Evolutionary conservation across 2,113 vertebrate genomes (phyloP).

Genomic region (Charadrius vociferus): DNA sequence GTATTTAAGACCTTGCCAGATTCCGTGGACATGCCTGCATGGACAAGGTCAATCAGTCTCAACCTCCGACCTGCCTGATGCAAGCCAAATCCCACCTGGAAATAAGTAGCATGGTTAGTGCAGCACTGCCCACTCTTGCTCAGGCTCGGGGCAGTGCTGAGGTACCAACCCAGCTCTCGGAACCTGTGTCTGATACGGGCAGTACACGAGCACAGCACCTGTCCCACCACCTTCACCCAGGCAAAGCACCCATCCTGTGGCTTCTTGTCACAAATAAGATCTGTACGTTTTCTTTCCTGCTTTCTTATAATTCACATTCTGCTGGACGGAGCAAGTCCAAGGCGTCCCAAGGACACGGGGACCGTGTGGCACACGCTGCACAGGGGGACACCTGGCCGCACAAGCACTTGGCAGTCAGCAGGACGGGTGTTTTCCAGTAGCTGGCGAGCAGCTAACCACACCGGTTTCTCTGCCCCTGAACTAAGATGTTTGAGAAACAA

Average conservation of each 20-base stretch:
- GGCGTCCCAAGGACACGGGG: not conserved
- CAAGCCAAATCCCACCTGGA: not conserved
- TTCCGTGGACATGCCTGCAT: not conserved
- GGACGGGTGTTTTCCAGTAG: fast-evolving
- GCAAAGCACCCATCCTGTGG: not conserved
- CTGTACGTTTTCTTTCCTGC: not conserved
- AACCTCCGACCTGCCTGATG: not conserved
- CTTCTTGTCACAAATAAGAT: not conserved
- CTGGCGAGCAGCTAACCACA: not conserved
- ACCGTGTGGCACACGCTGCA: fast-evolving
- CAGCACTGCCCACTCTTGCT: fast-evolving
- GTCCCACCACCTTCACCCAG: not conserved
- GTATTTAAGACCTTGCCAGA: not conserved
- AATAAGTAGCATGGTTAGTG: fast-evolving
- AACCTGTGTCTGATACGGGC: fast-evolving
- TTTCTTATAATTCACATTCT: not conserved
- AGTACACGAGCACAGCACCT: fast-evolving
- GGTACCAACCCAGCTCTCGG: not conserved
- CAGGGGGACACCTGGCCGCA: fast-evolving
- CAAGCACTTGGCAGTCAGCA: not conserved
- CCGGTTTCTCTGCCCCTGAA: not conserved
- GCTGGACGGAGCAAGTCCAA: not conserved
- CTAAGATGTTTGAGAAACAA: not conserved
- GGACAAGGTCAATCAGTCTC: not conserved
- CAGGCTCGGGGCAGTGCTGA: fast-evolving